Evolutionary conservation across 2,888 invertebrate species (phyloP), one percentile per base, ranked within the genome.

Genomic region (Drosophila acutilabella): DNA sequence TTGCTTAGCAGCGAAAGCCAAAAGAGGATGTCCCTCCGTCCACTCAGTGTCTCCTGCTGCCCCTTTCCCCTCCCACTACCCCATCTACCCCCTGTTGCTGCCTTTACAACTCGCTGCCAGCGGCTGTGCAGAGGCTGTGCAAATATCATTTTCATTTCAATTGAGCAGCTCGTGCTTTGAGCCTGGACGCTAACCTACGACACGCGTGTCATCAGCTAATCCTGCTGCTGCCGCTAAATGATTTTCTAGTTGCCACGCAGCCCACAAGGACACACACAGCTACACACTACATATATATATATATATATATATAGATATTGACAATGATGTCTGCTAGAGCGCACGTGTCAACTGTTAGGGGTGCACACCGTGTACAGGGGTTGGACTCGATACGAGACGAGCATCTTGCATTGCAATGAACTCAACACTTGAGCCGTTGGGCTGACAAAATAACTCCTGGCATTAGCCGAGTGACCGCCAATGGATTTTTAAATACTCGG

Each of bases 131-230:
- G 36, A 76, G 80, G 77, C 88, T 89, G 82, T 81, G 90, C 81
- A 89, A 89, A 89, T 89, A 89, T 89, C 84, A 90, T 89, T 89
- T 90, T 86, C 90, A 80, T 88, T 89, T 89, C 80, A 89, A 88
- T 88, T 86, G 84, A 88, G 82, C 80, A 71, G 71, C 74, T 69
- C 78, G 38, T 71, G 81, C 77, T 81, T 74, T 86, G 33, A 33
- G 70, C 54, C 42, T 59, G 51, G 66, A 68, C 65, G 82, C 80
- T 81, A 81, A 80, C 80, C 82, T 80, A 74, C 73, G 80, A 75
- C 87, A 84, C 88, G 84, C 82, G 80, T 86, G 90, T 89, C 89
- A 82, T 77, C 81, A 71, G 81, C 89, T 90, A 91, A 90, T 91
- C 90, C 91, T 69, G 76, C 69, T 67, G 84, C 90, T 88, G 88